Percentiles rank a stretch among this genome's conserved stretches.
Conservation (phyloP, 2,888 invertebrate genomes). For the Zhuqinia jingwanae region DNA sequence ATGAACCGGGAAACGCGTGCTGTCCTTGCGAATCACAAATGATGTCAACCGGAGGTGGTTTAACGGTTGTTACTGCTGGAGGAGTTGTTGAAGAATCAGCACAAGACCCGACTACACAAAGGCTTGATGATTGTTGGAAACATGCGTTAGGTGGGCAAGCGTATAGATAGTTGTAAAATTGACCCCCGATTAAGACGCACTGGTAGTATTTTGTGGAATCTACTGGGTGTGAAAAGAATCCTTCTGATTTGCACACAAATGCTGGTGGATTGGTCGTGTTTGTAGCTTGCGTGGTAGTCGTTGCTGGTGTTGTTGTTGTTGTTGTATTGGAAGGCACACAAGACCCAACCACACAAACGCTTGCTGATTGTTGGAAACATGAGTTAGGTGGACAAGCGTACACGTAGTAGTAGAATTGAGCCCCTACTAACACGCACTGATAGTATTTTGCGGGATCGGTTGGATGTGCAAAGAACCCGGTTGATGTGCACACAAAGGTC, state of each 20-base stretch:
- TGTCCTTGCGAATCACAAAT: slow-evolving; percentile 10
- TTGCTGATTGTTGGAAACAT: slow-evolving; percentile 49
- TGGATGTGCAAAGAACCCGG: slow-evolving; percentile 56
- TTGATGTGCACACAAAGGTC: slow-evolving; percentile 42
- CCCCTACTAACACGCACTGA: slow-evolving; percentile 58
- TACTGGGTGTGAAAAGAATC: slow-evolving; percentile 51
- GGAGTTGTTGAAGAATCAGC: too few relatives aligned
- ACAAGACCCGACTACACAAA: slow-evolving; percentile 47
- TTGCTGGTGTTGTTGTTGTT: background rate
- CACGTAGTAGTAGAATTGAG: slow-evolving; percentile 56
- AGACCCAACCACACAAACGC: slow-evolving; percentile 36
- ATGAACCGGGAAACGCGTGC: slow-evolving; percentile 46
- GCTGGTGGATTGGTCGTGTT: slow-evolving; percentile 39
- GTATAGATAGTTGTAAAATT: slow-evolving; percentile 56
- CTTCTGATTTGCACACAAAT: slow-evolving; percentile 47
- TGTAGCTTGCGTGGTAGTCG: too few relatives aligned
- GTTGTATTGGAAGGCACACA: slow-evolving; percentile 25
- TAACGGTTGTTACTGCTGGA: background rate
- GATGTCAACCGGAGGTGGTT: slow-evolving; percentile 7
- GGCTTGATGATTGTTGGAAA: slow-evolving; percentile 41
- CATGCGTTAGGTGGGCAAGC: slow-evolving; percentile 61
- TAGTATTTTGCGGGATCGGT: slow-evolving; percentile 64
- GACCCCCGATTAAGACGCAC: slow-evolving; percentile 59
- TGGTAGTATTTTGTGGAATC: slow-evolving; percentile 66
- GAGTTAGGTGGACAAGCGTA: slow-evolving; percentile 62